These are phyloP conservation scores for Agrochola lychnidis DNA, from an alignment of 2,888 invertebrate species.

Conservation along the genomic window DNA sequence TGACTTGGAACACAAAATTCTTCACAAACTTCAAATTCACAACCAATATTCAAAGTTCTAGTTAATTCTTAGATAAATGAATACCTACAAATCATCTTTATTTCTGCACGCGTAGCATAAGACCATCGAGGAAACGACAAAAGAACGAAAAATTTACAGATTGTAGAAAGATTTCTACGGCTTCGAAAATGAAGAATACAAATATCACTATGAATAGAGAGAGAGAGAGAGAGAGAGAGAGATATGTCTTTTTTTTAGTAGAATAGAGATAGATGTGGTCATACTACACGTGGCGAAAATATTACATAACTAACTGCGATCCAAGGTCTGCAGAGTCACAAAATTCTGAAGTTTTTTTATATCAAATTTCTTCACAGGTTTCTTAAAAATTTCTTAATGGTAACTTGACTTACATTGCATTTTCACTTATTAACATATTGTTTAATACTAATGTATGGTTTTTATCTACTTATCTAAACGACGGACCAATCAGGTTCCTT, in stretches of 20 bases:
- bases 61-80: not conserved
- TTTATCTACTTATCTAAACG: not conserved
- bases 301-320: not conserved
- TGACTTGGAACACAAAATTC: not conserved
- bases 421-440: not conserved
- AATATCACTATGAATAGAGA: not conserved
- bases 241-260: not conserved
- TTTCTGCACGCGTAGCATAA: not conserved
- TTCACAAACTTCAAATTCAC: not conserved
- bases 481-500: not conserved
- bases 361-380: no score
- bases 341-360: not conserved
- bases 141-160: not conserved
- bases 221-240: no score
- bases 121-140: not conserved
- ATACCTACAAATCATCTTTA: not conserved
- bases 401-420: slow-evolving; percentile 18
- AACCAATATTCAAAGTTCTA: not conserved
- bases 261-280: not conserved
- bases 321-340: not conserved
- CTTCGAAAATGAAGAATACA: no score
- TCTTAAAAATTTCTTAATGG: not conserved
- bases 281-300: not conserved
- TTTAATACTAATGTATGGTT: not conserved
- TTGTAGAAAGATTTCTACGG: not conserved